A percentile compares a stretch with the other conserved stretches of the same genome.
phyloP scores from a whole-genome alignment of 1,140 invertebrate genomes.

The Bemisia tabaci region DNA sequence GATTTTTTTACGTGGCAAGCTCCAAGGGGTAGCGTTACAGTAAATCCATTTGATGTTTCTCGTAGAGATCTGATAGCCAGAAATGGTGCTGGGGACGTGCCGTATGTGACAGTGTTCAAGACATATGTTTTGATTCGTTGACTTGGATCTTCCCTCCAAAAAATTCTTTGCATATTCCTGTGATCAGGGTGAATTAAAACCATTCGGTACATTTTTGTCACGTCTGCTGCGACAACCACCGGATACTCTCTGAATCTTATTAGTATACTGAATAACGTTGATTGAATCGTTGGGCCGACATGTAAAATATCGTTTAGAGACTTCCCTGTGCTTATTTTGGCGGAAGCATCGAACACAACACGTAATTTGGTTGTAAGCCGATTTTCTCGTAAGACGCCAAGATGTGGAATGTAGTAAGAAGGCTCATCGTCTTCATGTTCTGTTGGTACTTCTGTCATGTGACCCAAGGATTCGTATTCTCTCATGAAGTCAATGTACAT shows the following conservation, averaged over 20 bases:
- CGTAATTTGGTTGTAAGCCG: not conserved
- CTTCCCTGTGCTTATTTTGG: not conserved
- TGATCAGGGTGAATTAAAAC: conserved; percentile 24
- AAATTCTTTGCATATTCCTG: conserved; percentile 18
- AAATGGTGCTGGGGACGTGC: conserved; percentile 25
- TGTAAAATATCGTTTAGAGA: conserved; percentile 28
- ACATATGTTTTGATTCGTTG: conserved; percentile 21
- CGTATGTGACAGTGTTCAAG: conserved; percentile 29
- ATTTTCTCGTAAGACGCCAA: not conserved
- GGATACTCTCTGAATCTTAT: conserved; percentile 23
- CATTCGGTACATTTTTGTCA: conserved; percentile 30
- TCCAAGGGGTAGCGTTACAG: conserved; percentile 18
- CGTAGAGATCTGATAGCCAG: conserved; percentile 26
- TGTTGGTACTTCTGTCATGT: not conserved
- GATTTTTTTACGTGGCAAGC: conserved; percentile 23
- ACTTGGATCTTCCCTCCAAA: conserved; percentile 20
- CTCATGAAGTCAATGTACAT: not conserved
- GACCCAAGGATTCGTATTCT: not conserved
- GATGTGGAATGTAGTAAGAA: not conserved
- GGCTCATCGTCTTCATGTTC: not conserved
- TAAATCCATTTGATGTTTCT: conserved; percentile 24
- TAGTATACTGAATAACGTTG: conserved; percentile 24
- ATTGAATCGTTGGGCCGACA: conserved; percentile 20
- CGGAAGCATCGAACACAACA: not conserved
- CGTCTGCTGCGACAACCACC: conserved; percentile 27